A percentile compares a stretch with the other conserved stretches of the same genome.
These are phyloP conservation scores for Anguilla marmorata DNA, from an alignment of 2,797 vertebrate species.

Conservation along the genomic window DNA sequence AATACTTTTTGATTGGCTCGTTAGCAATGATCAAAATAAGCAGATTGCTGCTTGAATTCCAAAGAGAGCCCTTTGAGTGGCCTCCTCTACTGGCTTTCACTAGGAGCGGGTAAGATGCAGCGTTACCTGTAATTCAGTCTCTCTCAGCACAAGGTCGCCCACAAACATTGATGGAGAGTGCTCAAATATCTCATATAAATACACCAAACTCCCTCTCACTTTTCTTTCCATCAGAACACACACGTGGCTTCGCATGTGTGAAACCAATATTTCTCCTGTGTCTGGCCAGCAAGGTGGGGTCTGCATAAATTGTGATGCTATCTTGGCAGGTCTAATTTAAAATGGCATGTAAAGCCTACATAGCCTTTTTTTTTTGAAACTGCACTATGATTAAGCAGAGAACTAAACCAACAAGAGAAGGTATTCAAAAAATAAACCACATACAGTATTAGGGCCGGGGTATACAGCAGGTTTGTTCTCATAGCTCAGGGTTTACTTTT, in stretches of 20 bases:
- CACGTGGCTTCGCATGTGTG: background rate
- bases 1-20: background rate
- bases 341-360: background rate
- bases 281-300: background rate
- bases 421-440: background rate
- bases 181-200: background rate
- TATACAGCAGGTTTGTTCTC: slow-evolving; percentile 6
- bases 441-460: background rate
- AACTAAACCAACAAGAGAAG: slow-evolving; percentile 5
- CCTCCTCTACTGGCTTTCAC: background rate
- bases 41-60: background rate
- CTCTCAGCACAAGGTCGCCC: background rate
- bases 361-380: background rate
- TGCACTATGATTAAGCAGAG: slow-evolving; percentile 6
- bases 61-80: background rate
- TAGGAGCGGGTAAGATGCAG: background rate
- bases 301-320: background rate
- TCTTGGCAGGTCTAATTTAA: background rate
- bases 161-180: slow-evolving; percentile 8
- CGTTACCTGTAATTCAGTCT: slow-evolving; percentile 2
- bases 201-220: background rate
- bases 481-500: background rate
- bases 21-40: background rate
- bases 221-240: slow-evolving; percentile 12
- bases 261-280: background rate